A percentile compares a stretch with the other conserved stretches of the same genome.
Conservation (phyloP, 2,888 invertebrate genomes). For the Cybosia mesomella region DNA sequence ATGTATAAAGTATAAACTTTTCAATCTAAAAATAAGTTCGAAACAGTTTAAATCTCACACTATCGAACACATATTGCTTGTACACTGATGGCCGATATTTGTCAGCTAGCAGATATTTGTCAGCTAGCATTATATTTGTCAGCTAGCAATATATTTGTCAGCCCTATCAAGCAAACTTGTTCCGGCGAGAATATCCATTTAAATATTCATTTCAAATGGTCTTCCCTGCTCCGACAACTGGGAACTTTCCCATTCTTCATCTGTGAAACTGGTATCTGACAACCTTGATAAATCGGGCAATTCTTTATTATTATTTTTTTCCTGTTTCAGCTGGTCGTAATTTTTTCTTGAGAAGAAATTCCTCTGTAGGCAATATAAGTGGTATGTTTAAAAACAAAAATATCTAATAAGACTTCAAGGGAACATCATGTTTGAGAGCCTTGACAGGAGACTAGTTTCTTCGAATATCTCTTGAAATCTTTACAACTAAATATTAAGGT, state of each 20-base stretch:
- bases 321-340: neutral
- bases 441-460: too few species aligned
- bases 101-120: neutral
- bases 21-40: too few species aligned
- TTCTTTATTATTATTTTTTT: neutral
- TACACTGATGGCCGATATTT: too few species aligned
- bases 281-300: neutral
- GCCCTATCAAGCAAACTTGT: neutral
- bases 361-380: neutral
- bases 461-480: neutral
- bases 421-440: neutral
- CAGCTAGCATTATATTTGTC: neutral
- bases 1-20: too few species aligned
- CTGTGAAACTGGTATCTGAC: neutral
- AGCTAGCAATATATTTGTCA: neutral
- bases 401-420: too few species aligned
- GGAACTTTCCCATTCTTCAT: slow-evolving; percentile 5
- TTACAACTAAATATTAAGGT: too few species aligned
- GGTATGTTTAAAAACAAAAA: neutral
- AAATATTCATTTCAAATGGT: slow-evolving; percentile 8
- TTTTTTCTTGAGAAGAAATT: slow-evolving; percentile 11
- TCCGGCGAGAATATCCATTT: neutral
- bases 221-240: neutral
- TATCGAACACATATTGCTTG: neutral
- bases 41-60: too few species aligned